Base-by-base conservation (phyloP, 2,797 vertebrate species). In the Vultur gryphus region DNA sequence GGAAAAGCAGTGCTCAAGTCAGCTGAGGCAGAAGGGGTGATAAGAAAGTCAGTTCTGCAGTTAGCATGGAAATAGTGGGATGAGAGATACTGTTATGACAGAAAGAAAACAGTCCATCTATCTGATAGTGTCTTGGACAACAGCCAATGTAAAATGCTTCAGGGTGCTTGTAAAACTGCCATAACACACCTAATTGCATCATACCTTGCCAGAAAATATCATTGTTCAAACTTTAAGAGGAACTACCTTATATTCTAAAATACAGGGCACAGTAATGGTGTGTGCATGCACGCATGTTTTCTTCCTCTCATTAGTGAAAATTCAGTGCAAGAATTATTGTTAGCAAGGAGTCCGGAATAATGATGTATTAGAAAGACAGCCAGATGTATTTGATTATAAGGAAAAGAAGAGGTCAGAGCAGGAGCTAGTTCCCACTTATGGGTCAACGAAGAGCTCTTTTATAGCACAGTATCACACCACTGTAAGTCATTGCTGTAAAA, bases 401-500 rank as follows among this genome's bases (percentile, higher is more conserved):
- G 76, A 71, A 75, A 79, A 71, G 23, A 41, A 54, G 46, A 91
- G 70, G 59, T 90, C 86, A 82, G 75, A 49, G 55, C 37, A 94
- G 55, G 48, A 90, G 48, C 39, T 84, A 43, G 62, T 52, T 96
- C 14, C 73, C 44, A 13, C 51, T 94, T 80, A 73, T 0, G 13
- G 81, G 84, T 90, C 92, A 93, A 48, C 58, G 81, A 95, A 77
- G 70, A 94, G n/a, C 19, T 93, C 58, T 84, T 93, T 84, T 41
- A 84, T 31, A 84, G 73, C 78, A 82, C 1, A 17, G 43, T 51
- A 33, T 89, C 54, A 69, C 54, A 91, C 35, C 11, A 28, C 62
- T 62, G 13, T 73, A 90, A 90, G 62, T 89, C 86, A 83, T 9
- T 59, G 75, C 43, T 82, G 46, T 82, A 87, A 84, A 95, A 93